These are phyloP conservation scores for Psittacus erithacus DNA, from an alignment of 2,113 vertebrate species.

Conservation along the genomic window DNA sequence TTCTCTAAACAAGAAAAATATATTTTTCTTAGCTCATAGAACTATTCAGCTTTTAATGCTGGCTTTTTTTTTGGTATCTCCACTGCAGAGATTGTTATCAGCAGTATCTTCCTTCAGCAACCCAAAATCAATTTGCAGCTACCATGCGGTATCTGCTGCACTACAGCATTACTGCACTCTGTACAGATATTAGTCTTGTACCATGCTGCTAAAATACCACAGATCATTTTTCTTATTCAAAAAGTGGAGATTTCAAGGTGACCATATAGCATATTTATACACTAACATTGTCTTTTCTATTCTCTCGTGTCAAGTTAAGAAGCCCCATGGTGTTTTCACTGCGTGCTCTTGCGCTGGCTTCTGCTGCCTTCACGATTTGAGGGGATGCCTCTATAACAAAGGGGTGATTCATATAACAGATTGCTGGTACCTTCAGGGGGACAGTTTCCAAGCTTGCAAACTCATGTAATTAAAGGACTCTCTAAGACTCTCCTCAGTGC, in stretches of 20 bases:
- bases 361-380: background rate
- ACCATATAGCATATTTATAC: background rate
- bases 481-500: background rate
- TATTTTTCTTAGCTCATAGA: background rate
- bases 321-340: background rate
- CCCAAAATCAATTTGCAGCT: background rate
- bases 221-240: background rate
- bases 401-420: background rate
- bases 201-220: background rate
- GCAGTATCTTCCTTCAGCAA: background rate
- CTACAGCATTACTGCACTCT: background rate
- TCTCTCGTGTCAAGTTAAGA: background rate
- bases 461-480: background rate
- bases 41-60: background rate
- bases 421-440: background rate
- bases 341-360: background rate
- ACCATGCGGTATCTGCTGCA: background rate
- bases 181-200: background rate
- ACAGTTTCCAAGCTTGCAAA: background rate
- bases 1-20: background rate
- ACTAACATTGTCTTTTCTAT: background rate
- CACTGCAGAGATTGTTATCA: background rate
- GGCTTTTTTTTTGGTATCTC: background rate
- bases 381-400: background rate
- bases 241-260: background rate